Conservation (phyloP, 2,797 vertebrate species). For the Arnoldichthys spilopterus region DNA sequence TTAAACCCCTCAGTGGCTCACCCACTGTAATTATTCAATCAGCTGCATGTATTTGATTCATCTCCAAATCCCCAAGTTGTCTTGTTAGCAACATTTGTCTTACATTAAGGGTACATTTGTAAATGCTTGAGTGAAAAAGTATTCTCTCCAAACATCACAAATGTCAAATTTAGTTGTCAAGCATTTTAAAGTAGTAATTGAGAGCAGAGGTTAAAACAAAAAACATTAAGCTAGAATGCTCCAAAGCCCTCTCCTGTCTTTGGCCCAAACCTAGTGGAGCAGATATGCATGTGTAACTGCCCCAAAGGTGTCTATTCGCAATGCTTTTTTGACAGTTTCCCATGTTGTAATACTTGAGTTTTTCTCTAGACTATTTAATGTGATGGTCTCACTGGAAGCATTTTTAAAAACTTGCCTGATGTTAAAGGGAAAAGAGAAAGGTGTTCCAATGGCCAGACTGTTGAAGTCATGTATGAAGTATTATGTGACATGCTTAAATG, state of each 20-base stretch:
- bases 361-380: slow-evolving; percentile 6
- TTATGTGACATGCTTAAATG: slow-evolving; percentile 1
- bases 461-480: not conserved
- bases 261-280: slow-evolving; percentile 15
- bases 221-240: slow-evolving; percentile 50
- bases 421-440: slow-evolving; percentile 1
- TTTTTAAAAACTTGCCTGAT: slow-evolving; percentile 9
- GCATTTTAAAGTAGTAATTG: slow-evolving; percentile 68
- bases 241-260: slow-evolving; percentile 48
- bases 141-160: slow-evolving; percentile 61
- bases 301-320: slow-evolving; percentile 25
- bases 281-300: slow-evolving; percentile 30
- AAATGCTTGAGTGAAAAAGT: slow-evolving; percentile 57
- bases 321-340: slow-evolving; percentile 24
- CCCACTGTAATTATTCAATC: slow-evolving; percentile 67
- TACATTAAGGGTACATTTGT: slow-evolving; percentile 65
- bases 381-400: not conserved
- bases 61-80: slow-evolving; percentile 61
- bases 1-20: slow-evolving; percentile 56
- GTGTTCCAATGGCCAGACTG: not conserved
- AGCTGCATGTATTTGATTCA: slow-evolving; percentile 62
- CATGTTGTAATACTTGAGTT: slow-evolving; percentile 7
- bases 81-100: slow-evolving; percentile 76
- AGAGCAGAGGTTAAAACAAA: slow-evolving; percentile 62
- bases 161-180: slow-evolving; percentile 72